These are phyloP conservation scores for Grantiella picta DNA, from an alignment of 2,113 vertebrate species.

Conservation along the genomic window DNA sequence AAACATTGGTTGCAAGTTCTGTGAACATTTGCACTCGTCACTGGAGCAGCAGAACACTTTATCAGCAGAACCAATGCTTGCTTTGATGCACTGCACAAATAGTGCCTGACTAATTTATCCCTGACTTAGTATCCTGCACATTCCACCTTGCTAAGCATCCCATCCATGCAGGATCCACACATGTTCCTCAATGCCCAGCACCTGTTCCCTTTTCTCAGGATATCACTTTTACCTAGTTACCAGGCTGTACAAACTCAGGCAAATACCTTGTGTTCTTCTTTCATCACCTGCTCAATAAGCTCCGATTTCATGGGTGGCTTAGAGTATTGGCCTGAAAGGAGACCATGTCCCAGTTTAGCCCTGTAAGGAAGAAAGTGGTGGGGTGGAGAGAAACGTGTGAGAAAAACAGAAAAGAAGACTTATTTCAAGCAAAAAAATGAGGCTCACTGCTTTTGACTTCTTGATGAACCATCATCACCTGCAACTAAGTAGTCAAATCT, in stretches of 20 bases:
- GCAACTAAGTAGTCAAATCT: background rate
- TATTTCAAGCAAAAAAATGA: background rate
- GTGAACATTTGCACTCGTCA: background rate
- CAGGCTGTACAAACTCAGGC: conserved; percentile 69
- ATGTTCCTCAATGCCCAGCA: background rate
- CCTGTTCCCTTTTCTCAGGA: conserved; percentile 23
- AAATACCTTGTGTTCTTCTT: conserved; percentile 98
- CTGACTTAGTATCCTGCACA: background rate
- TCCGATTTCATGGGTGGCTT: conserved; percentile 97
- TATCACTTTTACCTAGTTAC: conserved; percentile 55
- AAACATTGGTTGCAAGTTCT: background rate
- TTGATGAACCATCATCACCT: background rate
- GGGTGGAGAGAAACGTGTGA: background rate
- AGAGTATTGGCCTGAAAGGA: conserved; percentile 95
- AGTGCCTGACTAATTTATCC: conserved; percentile 56
- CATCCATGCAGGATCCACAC: background rate
- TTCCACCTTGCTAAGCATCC: conserved; percentile 18
- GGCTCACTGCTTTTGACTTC: background rate
- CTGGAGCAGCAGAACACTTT: background rate
- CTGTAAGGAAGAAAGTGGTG: conserved; percentile 66
- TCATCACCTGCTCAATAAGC: conserved; percentile 99
- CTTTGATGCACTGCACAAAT: conserved; percentile 45
- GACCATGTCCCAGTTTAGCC: conserved; percentile 94
- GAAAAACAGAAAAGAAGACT: background rate
- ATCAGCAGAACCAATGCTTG: background rate